Evolutionary conservation across 2,888 invertebrate species (phyloP).

Genomic region (Agonopterix alstromeriana): DNA sequence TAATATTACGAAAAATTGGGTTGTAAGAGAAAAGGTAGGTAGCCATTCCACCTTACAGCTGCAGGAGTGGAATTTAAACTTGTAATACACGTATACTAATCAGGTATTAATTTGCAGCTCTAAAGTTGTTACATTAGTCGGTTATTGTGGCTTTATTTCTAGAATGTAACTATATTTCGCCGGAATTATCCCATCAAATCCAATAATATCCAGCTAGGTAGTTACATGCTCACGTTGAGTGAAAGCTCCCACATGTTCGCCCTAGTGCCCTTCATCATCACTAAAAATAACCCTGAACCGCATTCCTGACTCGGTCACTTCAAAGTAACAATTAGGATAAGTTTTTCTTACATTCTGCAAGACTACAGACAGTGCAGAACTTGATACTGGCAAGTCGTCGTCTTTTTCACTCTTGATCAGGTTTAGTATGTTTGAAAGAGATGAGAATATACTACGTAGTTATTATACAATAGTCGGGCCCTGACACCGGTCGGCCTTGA

Average conservation of each 20-base stretch:
- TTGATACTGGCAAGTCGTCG: not conserved
- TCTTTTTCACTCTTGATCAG: not conserved
- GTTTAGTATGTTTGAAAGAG: not conserved
- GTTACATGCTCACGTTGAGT: not conserved
- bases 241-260: constrained; percentile 11
- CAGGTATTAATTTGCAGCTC: too few species aligned
- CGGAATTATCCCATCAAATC: too few species aligned
- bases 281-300: constrained; percentile 12
- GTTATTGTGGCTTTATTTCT: too few species aligned
- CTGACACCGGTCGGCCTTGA: constrained; percentile 54
- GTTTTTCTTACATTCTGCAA: constrained; percentile 1
- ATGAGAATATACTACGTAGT: constrained; percentile 1
- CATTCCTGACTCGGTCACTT: constrained; percentile 10
- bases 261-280: constrained; percentile 9
- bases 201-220: too few species aligned
- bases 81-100: too few species aligned
- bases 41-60: too few species aligned
- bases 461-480: constrained; percentile 7
- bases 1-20: too few species aligned
- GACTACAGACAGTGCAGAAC: not conserved
- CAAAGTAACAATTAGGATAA: constrained; percentile 1
- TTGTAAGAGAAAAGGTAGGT: too few species aligned
- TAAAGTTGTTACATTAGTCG: too few species aligned
- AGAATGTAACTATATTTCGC: too few species aligned
- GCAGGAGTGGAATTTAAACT: too few species aligned